Evolutionary conservation across 1,140 invertebrate species (phyloP).

Genomic region (Gryllus bimaculatus): DNA sequence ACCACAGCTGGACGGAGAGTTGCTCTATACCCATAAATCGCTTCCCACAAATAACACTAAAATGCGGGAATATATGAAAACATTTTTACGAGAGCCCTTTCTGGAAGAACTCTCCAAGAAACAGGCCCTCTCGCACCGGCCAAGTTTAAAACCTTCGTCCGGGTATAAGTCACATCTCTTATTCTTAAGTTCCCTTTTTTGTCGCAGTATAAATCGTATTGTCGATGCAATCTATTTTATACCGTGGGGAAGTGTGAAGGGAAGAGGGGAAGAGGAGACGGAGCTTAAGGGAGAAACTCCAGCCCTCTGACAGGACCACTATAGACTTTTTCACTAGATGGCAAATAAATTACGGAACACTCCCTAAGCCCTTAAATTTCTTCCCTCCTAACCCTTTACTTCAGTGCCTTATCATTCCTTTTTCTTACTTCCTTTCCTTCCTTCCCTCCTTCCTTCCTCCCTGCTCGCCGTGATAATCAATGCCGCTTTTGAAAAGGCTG

Average conservation of each 20-base stretch:
- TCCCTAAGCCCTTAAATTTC: not conserved
- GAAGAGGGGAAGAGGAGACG: too few species aligned
- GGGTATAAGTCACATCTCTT: not conserved
- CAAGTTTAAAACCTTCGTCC: not conserved
- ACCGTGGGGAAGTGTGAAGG: not conserved
- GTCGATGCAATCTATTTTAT: constrained; percentile 1
- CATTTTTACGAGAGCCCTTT: not conserved
- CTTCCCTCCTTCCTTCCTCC: not conserved
- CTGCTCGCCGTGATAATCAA: not conserved
- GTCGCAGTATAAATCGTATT: not conserved
- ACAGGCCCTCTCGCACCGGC: not conserved
- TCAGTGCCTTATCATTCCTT: not conserved
- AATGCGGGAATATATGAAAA: not conserved
- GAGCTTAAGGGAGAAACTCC: not conserved
- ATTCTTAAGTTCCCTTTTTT: constrained; percentile 5
- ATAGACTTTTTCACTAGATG: not conserved
- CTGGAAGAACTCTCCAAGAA: not conserved
- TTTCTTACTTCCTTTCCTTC: not conserved
- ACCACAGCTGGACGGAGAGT: not conserved
- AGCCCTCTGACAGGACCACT: not conserved
- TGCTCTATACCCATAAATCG: not conserved
- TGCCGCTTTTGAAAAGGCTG: too few species aligned
- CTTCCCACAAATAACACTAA: not conserved
- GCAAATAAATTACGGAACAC: constrained; percentile 1
- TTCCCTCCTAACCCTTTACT: not conserved